These are phyloP conservation scores for Oreamnos americanus DNA, from an alignment of 2,113 vertebrate species.

Conservation along the genomic window DNA sequence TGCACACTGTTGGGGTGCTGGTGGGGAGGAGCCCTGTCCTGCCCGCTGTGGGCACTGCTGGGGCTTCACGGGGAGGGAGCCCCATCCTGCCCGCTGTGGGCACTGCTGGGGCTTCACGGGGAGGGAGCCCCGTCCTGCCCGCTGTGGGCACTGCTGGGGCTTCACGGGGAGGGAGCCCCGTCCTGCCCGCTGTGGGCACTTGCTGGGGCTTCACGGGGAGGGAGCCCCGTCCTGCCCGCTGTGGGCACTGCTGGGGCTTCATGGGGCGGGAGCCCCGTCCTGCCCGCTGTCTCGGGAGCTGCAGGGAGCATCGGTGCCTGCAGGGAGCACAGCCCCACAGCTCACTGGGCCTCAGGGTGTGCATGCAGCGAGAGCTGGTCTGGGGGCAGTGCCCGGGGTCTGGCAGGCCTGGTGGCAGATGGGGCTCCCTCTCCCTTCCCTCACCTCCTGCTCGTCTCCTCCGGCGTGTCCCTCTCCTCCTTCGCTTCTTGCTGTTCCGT, in stretches of 20 bases:
- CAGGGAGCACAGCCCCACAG: background rate
- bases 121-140: background rate
- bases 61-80: no score
- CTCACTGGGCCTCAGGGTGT: background rate
- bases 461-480: background rate
- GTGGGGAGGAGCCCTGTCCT: background rate
- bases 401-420: fast-evolving
- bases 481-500: no score
- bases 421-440: background rate
- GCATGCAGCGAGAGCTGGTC: background rate
- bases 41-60: no score
- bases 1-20: background rate
- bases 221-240: no score
- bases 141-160: background rate
- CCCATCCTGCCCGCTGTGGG: no score
- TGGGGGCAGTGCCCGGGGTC: background rate
- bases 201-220: no score
- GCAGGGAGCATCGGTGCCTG: background rate
- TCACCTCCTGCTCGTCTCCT: background rate
- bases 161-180: no score
- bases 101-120: no score
- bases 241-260: no score
- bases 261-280: background rate
- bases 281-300: background rate
- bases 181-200: no score